phyloP scores from a whole-genome alignment of 2,113 vertebrate species.

The Zosterops pallidus region DNA sequence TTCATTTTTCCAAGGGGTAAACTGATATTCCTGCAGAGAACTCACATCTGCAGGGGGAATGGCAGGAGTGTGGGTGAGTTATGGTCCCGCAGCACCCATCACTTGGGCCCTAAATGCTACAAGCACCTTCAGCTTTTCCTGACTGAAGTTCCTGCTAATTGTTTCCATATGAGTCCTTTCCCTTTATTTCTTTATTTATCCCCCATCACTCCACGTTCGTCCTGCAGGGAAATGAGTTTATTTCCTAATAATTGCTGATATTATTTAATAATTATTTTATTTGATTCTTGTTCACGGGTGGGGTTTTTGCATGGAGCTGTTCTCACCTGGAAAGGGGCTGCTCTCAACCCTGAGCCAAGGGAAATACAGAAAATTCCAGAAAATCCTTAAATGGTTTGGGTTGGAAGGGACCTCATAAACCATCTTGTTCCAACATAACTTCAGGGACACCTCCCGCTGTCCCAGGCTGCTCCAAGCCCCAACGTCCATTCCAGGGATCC shows the following conservation, averaged over 20 bases:
- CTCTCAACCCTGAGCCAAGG: not conserved
- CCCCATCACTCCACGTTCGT: not conserved
- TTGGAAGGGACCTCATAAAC: not conserved
- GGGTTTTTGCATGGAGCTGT: not conserved
- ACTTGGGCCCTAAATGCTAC: slow-evolving; percentile 74
- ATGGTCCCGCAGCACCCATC: slow-evolving; percentile 72
- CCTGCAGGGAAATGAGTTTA: not conserved
- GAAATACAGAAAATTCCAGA: not conserved
- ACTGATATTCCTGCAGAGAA: slow-evolving; percentile 77
- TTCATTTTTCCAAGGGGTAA: slow-evolving; percentile 77
- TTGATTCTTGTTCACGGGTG: not conserved
- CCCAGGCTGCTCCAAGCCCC: not conserved
- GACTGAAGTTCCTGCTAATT: slow-evolving; percentile 75
- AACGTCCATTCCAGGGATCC: too few relatives aligned
- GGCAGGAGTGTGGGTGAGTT: slow-evolving; percentile 76
- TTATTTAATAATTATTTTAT: not conserved
- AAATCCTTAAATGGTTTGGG: not conserved
- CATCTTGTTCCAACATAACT: not conserved
- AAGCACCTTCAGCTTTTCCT: slow-evolving; percentile 74
- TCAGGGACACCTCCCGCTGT: fast-evolving
- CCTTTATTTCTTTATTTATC: not conserved
- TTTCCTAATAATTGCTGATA: not conserved
- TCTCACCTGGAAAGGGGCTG: not conserved
- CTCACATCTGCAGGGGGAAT: slow-evolving; percentile 74
- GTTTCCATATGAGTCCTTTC: slow-evolving; percentile 71